Conservation (phyloP, 2,888 invertebrate genomes). For the Tuta absoluta region DNA sequence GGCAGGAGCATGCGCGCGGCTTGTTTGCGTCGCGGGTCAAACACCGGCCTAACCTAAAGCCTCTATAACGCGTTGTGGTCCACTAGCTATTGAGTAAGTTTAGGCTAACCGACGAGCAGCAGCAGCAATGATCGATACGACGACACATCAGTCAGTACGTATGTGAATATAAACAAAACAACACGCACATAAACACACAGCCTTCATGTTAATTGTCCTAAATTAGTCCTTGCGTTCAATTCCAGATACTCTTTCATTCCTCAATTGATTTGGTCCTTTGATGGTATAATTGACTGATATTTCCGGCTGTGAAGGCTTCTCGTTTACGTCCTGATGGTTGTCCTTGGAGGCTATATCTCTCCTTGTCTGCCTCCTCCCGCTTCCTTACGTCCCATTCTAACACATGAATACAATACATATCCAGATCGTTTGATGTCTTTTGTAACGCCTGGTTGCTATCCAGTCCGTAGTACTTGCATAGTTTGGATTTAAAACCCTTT, state of each 20-base stretch:
- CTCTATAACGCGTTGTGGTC: constrained; percentile 54
- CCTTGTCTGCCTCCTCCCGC: constrained; percentile 19
- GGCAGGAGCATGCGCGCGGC: constrained; percentile 71
- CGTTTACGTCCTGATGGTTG: constrained; percentile 3
- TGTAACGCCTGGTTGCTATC: constrained; percentile 19
- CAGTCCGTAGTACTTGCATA: constrained; percentile 11
- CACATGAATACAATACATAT: constrained; percentile 29
- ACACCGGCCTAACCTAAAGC: constrained; percentile 74
- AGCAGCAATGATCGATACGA: constrained; percentile 14
- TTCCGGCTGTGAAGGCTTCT: constrained; percentile 23
- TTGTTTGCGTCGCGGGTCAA: constrained; percentile 75
- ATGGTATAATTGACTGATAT: constrained; percentile 11
- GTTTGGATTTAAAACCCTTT: constrained; percentile 13
- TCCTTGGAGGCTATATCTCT: constrained; percentile 26
- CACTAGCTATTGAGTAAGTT: constrained; percentile 59
- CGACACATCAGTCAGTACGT: constrained; percentile 3
- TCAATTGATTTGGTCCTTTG: constrained; percentile 26
- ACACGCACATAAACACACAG: constrained; percentile 18
- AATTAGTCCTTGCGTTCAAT: constrained; percentile 27
- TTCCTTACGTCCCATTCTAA: constrained; percentile 21
- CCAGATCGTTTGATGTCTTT: constrained; percentile 22
- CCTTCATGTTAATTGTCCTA: constrained; percentile 27
- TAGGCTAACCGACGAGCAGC: constrained; percentile 52
- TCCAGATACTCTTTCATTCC: constrained; percentile 19
- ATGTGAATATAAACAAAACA: constrained; percentile 9